Evolutionary conservation across 2,888 invertebrate genomes (phyloP).

Genomic region (Ochropleura leucogaster): DNA sequence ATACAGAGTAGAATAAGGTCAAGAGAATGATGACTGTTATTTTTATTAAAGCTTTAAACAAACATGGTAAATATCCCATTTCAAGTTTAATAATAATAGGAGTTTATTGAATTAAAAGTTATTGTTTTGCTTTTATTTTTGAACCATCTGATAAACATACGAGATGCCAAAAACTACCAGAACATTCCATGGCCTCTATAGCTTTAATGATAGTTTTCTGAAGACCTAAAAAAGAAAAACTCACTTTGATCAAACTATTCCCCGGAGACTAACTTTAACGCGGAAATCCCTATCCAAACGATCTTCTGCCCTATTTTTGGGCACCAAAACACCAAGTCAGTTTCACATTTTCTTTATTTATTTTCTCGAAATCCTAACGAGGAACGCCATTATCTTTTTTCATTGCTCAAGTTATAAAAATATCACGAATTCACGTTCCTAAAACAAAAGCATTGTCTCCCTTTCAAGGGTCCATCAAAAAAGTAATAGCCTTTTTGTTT

Average conservation of each 20-base stretch:
- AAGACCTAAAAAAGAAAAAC: neutral
- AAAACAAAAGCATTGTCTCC: constrained; percentile 27
- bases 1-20: no score
- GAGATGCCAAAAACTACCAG: neutral
- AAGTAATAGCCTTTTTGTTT: constrained; percentile 47
- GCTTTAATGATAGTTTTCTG: neutral
- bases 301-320: neutral
- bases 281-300: neutral
- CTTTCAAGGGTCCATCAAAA: constrained; percentile 16
- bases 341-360: neutral
- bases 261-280: neutral
- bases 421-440: constrained; percentile 6
- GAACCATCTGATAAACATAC: neutral
- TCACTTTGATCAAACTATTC: neutral
- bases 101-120: neutral
- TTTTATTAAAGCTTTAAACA: no score
- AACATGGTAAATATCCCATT: no score
- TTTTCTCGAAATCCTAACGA: neutral
- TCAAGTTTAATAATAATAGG: neutral
- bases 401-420: neutral
- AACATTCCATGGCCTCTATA: neutral
- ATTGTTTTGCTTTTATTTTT: neutral
- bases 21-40: neutral
- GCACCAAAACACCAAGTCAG: neutral
- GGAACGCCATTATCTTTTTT: neutral